Evolutionary conservation across 2,797 vertebrate genomes (phyloP).

Genomic region (Hippoglossus hippoglossus): DNA sequence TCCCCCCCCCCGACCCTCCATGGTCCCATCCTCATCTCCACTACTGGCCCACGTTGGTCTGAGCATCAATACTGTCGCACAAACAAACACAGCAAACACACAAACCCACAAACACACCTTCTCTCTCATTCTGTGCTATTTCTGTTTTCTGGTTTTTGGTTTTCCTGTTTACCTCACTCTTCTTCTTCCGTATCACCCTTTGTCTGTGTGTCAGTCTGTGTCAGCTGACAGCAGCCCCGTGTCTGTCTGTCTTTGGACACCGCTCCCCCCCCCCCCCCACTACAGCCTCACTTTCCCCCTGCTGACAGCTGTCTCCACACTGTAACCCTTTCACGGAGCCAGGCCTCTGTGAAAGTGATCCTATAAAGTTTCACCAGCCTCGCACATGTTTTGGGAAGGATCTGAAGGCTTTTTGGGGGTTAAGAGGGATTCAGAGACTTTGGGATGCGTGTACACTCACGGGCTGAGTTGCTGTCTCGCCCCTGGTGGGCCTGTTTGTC

Average conservation of each 20-base stretch:
- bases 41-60: constrained; percentile 60
- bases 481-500: constrained; percentile 81
- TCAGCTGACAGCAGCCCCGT: constrained; percentile 58
- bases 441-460: constrained; percentile 12
- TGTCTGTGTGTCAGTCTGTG: constrained; percentile 29
- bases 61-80: constrained; percentile 45
- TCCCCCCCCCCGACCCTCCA: constrained; percentile 30
- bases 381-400: constrained; percentile 48
- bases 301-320: constrained; percentile 79
- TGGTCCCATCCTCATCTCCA: constrained; percentile 48
- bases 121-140: constrained; percentile 15
- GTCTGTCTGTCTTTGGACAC: constrained; percentile 55
- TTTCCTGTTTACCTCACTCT: constrained; percentile 14
- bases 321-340: constrained; percentile 72
- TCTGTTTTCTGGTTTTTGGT: constrained; percentile 14
- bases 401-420: constrained; percentile 36
- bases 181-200: constrained; percentile 10
- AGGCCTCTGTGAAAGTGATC: constrained; percentile 63
- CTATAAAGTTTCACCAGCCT: constrained; percentile 60
- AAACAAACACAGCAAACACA: constrained; percentile 10
- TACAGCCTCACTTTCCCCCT: constrained; percentile 32
- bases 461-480: constrained; percentile 23
- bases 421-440: constrained; percentile 37
- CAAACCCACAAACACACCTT: constrained; percentile 7
- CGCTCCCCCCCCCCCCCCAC: constrained; percentile 25